Percentiles rank a stretch among this genome's conserved stretches.
Conservation (phyloP, 2,888 invertebrate genomes). For the Amphimallon solstitiale region DNA sequence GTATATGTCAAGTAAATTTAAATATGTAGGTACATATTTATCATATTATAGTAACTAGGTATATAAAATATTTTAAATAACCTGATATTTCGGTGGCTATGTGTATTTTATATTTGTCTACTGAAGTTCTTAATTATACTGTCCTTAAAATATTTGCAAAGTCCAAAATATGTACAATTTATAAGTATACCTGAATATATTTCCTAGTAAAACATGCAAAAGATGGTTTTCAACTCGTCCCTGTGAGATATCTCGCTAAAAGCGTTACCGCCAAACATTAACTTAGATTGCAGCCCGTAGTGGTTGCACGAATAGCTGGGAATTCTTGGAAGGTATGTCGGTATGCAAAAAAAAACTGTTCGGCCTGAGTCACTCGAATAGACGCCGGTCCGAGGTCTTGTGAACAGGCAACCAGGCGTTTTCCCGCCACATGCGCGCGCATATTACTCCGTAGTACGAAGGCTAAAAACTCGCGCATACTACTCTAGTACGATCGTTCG, state of each 20-base stretch:
- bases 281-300: neutral
- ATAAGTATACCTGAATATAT: too few species aligned
- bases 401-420: conserved; percentile 16
- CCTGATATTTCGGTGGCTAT: too few species aligned
- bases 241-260: conserved; percentile 3
- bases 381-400: conserved; percentile 23
- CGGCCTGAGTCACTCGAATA: conserved; percentile 15
- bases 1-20: too few species aligned
- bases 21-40: too few species aligned
- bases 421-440: conserved; percentile 39
- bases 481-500: conserved; percentile 24
- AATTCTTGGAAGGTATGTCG: conserved; percentile 34
- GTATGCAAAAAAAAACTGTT: conserved; percentile 32
- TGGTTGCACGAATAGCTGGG: conserved; percentile 14
- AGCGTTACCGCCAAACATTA: conserved; percentile 8
- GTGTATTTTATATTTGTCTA: too few species aligned
- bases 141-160: too few species aligned
- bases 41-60: too few species aligned
- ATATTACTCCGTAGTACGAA: conserved; percentile 28
- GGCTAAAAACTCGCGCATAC: conserved; percentile 16
- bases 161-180: too few species aligned
- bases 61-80: too few species aligned
- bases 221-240: too few species aligned
- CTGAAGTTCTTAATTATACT: too few species aligned
- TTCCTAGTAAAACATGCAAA: too few species aligned